Evolutionary conservation across 2,797 vertebrate genomes (phyloP).

Genomic region (Cyprinodon diabolis): DNA sequence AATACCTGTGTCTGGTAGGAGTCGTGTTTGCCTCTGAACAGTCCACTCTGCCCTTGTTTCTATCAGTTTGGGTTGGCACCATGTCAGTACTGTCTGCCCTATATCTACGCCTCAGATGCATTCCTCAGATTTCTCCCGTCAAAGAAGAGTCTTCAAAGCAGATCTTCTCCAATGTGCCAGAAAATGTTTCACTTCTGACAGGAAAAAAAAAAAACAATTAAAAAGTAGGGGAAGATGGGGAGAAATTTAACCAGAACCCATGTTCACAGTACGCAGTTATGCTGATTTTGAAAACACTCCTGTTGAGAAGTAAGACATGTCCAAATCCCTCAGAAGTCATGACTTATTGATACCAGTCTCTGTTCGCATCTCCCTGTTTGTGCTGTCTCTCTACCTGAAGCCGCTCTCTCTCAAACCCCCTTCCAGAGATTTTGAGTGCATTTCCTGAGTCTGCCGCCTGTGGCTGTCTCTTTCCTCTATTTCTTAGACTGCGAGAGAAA

Average conservation of each 20-base stretch:
- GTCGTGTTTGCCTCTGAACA: slow-evolving; percentile 68
- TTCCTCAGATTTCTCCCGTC: slow-evolving; percentile 62
- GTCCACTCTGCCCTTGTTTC: slow-evolving; percentile 72
- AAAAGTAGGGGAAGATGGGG: not conserved
- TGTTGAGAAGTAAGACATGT: slow-evolving; percentile 47
- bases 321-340: slow-evolving; percentile 57
- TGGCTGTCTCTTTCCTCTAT: slow-evolving; percentile 48
- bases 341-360: slow-evolving; percentile 60
- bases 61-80: slow-evolving; percentile 78
- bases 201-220: not conserved
- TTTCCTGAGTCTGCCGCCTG: slow-evolving; percentile 62
- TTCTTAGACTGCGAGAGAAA: slow-evolving; percentile 65
- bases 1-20: slow-evolving; percentile 75
- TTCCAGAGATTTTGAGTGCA: slow-evolving; percentile 40
- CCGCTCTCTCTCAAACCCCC: slow-evolving; percentile 24
- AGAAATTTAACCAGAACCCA: slow-evolving; percentile 32
- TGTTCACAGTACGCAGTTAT: slow-evolving; percentile 46
- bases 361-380: slow-evolving; percentile 20
- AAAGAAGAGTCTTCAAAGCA: slow-evolving; percentile 26
- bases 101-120: slow-evolving; percentile 68
- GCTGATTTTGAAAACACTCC: slow-evolving; percentile 48
- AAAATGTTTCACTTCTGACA: slow-evolving; percentile 15
- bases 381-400: slow-evolving; percentile 27
- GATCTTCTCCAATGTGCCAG: slow-evolving; percentile 42
- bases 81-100: slow-evolving; percentile 73